These are phyloP conservation scores for Hipposideros armiger DNA, from an alignment of 2,113 vertebrate species.

Conservation along the genomic window DNA sequence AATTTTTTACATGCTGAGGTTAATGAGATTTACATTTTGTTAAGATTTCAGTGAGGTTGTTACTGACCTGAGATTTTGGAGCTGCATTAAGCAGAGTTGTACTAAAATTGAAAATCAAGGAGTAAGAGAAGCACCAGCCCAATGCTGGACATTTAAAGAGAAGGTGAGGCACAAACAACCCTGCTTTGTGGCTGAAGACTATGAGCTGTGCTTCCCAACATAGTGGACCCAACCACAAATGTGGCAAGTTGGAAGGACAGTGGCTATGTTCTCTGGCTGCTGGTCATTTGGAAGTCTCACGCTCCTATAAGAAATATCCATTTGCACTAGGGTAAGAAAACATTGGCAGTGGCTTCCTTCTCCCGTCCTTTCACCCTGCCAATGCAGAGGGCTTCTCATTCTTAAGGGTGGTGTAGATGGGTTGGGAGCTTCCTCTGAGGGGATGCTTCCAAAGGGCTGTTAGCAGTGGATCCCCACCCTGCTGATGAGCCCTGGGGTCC, in stretches of 20 bases:
- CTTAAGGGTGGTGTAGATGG: background rate
- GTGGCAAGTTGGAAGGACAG: too few relatives aligned
- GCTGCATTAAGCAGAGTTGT: background rate
- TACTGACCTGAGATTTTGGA: background rate
- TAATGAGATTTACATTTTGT: rapidly evolving
- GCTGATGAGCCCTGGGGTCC: background rate
- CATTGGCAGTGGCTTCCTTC: background rate
- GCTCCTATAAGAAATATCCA: background rate
- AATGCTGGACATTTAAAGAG: rapidly evolving
- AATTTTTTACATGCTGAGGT: background rate
- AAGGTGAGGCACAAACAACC: background rate
- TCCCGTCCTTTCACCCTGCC: rapidly evolving
- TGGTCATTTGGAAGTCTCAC: background rate
- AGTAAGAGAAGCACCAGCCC: background rate
- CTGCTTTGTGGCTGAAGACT: rapidly evolving
- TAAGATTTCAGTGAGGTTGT: background rate
- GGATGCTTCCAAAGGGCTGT: background rate
- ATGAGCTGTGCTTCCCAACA: too few relatives aligned
- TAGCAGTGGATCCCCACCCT: too few relatives aligned
- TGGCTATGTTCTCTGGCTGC: background rate
- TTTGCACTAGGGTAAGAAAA: background rate
- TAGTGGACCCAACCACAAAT: background rate
- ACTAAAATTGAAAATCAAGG: background rate
- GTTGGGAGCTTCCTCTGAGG: background rate
- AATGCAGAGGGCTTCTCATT: background rate